phyloP scores from a whole-genome alignment of 2,113 vertebrate species.

The Forbesichthys agassizii region DNA sequence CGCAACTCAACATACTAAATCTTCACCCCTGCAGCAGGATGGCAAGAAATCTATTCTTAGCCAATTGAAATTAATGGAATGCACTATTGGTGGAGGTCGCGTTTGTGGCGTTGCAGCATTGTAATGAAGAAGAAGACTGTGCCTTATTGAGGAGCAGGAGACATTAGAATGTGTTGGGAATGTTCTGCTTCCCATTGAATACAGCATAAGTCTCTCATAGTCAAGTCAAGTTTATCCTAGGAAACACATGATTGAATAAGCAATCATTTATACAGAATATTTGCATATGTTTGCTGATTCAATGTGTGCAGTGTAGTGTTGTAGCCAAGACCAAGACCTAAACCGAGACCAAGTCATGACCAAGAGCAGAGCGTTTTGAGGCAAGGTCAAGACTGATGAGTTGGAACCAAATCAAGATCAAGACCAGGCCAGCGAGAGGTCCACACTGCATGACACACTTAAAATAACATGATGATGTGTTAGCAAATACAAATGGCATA shows the following conservation, averaged over 20 bases:
- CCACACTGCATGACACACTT: no score
- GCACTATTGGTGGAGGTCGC: conserved; percentile 64
- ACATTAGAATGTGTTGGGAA: conserved; percentile 51
- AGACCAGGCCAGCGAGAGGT: no score
- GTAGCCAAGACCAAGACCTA: no score
- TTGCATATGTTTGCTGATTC: conserved; percentile 34
- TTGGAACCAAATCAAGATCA: no score
- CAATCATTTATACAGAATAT: conserved; percentile 44
- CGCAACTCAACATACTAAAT: conserved; percentile 27
- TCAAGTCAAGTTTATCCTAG: conserved; percentile 13
- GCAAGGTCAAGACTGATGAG: no score
- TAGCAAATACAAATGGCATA: no score
- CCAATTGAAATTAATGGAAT: conserved; percentile 59
- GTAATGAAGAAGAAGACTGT: conserved; percentile 63
- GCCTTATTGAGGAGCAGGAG: conserved; percentile 40
- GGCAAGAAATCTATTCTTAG: conserved; percentile 53
- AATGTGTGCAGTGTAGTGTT: conserved; percentile 6
- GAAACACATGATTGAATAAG: conserved; percentile 37
- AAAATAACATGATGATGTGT: no score
- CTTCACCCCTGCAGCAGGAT: conserved; percentile 52
- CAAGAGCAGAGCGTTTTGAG: no score
- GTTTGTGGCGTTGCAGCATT: conserved; percentile 55
- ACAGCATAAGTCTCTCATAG: conserved; percentile 39
- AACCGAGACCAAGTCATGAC: no score
- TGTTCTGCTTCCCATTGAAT: conserved; percentile 33